These are phyloP conservation scores for Jacana jacana DNA, from an alignment of 2,113 vertebrate genomes.

Conservation along the genomic window DNA sequence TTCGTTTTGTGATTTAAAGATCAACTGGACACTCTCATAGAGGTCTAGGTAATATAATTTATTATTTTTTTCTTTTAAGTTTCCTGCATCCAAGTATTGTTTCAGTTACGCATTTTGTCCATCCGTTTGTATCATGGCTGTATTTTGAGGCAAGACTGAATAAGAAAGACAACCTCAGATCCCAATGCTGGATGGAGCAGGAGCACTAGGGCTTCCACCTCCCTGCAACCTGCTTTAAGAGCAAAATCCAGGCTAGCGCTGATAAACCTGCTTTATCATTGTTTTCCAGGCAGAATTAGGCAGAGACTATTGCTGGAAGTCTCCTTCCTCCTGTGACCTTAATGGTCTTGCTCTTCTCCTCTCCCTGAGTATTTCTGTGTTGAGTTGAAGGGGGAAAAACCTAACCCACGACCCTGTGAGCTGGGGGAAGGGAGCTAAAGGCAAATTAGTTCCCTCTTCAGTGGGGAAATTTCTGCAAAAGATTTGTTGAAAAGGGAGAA, in stretches of 20 bases:
- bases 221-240: background rate
- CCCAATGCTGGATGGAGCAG: background rate
- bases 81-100: background rate
- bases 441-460: background rate
- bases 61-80: background rate
- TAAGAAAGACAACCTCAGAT: background rate
- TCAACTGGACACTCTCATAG: background rate
- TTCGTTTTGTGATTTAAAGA: constrained; percentile 28
- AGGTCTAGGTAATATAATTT: background rate
- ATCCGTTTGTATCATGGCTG: background rate
- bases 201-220: background rate
- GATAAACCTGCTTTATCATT: background rate
- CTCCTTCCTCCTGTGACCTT: background rate
- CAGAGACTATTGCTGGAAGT: background rate
- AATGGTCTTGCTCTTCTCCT: background rate
- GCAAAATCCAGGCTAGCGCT: background rate
- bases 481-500: background rate
- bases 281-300: background rate
- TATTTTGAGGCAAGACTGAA: background rate
- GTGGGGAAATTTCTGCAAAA: background rate
- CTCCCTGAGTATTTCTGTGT: background rate
- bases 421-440: background rate
- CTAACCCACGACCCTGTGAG: background rate
- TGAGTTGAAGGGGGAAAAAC: background rate
- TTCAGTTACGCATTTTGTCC: background rate